phyloP scores from a whole-genome alignment of 2,888 invertebrate genomes.

The Chelonus formosanus region DNA sequence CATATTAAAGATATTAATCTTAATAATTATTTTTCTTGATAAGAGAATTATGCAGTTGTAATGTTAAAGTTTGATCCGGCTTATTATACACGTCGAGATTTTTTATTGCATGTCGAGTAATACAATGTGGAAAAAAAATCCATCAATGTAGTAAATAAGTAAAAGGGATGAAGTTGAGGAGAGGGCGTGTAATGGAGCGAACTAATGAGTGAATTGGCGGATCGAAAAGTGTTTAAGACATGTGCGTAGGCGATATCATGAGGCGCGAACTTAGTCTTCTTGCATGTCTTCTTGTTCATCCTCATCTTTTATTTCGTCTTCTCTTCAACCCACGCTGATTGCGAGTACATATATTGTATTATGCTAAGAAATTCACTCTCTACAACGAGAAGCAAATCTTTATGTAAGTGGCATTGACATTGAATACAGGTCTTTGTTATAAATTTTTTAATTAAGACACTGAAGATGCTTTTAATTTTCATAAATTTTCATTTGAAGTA shows the following conservation, averaged over 20 bases:
- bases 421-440: slow-evolving; percentile 22
- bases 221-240: slow-evolving; percentile 25
- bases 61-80: too few relatives aligned
- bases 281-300: slow-evolving; percentile 11
- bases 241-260: slow-evolving; percentile 29
- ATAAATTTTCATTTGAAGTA: not conserved
- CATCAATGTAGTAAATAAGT: not conserved
- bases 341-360: slow-evolving; percentile 49
- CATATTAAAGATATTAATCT: too few relatives aligned
- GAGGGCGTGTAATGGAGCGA: slow-evolving; percentile 9
- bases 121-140: not conserved
- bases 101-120: too few relatives aligned
- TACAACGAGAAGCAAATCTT: slow-evolving; percentile 16
- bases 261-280: slow-evolving; percentile 22
- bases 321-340: slow-evolving; percentile 55
- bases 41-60: too few relatives aligned
- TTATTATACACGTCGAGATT: too few relatives aligned
- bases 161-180: slow-evolving; percentile 17
- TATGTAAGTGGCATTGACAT: slow-evolving; percentile 45
- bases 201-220: slow-evolving; percentile 30
- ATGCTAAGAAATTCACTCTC: slow-evolving; percentile 13
- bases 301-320: slow-evolving; percentile 4
- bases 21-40: too few relatives aligned
- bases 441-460: not conserved
- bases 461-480: too few relatives aligned